Conservation (phyloP, 2,888 invertebrate species). For the Tanypteryx hageni region DNA sequence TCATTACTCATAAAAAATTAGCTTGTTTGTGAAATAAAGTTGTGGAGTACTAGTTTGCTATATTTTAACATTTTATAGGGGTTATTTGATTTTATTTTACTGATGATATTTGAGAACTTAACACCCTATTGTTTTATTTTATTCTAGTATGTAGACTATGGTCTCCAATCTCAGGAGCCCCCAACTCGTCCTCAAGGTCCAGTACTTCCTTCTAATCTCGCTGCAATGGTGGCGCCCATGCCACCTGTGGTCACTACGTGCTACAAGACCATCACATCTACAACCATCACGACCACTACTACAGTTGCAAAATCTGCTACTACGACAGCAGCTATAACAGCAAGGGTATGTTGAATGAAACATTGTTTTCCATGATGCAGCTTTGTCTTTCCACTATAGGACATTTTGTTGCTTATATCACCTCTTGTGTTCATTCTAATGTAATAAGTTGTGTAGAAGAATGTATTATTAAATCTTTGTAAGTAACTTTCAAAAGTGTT, state of each 20-base stretch:
- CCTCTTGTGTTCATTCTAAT: too few relatives aligned
- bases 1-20: too few relatives aligned
- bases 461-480: too few relatives aligned
- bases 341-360: conserved; percentile 75
- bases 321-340: conserved; percentile 78
- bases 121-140: neutral
- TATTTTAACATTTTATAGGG: too few relatives aligned
- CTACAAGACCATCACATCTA: conserved; percentile 76
- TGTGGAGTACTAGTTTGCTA: too few relatives aligned
- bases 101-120: neutral
- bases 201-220: conserved; percentile 81
- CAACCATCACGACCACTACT: conserved; percentile 72
- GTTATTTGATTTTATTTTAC: neutral
- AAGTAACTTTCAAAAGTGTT: too few relatives aligned
- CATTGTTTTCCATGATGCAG: too few relatives aligned
- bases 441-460: too few relatives aligned
- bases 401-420: too few relatives aligned
- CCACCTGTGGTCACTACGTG: conserved; percentile 76
- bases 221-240: conserved; percentile 80
- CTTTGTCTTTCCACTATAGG: too few relatives aligned
- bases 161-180: conserved; percentile 92
- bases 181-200: conserved; percentile 88
- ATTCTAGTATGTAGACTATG: conserved; percentile 90
- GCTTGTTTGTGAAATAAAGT: too few relatives aligned
- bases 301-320: conserved; percentile 77